These are phyloP conservation scores for Zosterops pallidus DNA, from an alignment of 2,113 vertebrate species.

Conservation along the genomic window DNA sequence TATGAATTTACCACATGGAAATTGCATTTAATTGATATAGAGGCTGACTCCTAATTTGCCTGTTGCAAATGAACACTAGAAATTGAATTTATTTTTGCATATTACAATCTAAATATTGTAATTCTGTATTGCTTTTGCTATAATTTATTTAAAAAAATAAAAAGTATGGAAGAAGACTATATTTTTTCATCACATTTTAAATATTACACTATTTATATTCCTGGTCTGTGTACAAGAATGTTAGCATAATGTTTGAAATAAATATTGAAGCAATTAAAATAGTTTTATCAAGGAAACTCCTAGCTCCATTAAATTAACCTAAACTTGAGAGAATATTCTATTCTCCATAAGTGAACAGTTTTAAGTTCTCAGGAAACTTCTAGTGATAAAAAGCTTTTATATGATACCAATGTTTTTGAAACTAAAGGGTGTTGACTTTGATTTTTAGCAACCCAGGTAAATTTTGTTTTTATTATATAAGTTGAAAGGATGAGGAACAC, in stretches of 20 bases:
- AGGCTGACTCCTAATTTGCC: not conserved
- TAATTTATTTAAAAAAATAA: not conserved
- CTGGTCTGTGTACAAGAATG: not conserved
- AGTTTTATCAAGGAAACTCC: not conserved
- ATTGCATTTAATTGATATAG: not conserved
- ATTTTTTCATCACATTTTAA: slow-evolving; percentile 2
- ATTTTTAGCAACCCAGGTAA: not conserved
- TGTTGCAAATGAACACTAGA: not conserved
- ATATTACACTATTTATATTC: slow-evolving; percentile 22
- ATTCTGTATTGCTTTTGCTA: not conserved
- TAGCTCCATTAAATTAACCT: not conserved
- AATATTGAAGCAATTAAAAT: not conserved
- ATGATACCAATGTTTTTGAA: not conserved
- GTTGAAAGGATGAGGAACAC: not conserved
- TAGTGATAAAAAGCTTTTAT: not conserved
- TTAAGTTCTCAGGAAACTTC: not conserved
- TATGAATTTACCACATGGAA: not conserved
- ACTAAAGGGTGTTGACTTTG: not conserved
- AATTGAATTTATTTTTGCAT: not conserved
- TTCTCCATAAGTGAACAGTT: not conserved
- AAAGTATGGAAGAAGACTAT: not conserved
- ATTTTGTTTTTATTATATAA: not conserved
- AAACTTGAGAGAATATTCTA: not conserved
- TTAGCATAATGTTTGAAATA: not conserved
- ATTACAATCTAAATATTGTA: not conserved